A percentile compares a stretch with the other conserved stretches of the same genome.
phyloP scores from a whole-genome alignment of 2,797 vertebrate species.

The Lateolabrax maculatus region DNA sequence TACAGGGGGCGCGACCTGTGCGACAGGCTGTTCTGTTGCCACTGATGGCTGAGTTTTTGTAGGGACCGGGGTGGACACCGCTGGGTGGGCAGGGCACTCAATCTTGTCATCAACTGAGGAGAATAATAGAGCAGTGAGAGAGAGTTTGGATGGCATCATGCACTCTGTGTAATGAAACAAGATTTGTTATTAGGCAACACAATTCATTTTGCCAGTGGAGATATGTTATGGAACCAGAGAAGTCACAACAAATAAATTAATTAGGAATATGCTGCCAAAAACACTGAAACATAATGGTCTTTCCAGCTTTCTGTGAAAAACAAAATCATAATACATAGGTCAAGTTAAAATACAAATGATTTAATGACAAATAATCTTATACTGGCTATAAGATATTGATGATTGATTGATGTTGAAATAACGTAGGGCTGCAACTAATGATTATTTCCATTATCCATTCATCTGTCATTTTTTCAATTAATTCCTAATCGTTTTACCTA shows the following conservation, averaged over 20 bases:
- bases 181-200: neutral
- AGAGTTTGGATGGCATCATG: neutral
- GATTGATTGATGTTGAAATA: neutral
- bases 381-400: neutral
- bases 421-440: neutral
- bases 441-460: neutral
- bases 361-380: neutral
- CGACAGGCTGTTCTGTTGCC: constrained; percentile 40
- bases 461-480: neutral
- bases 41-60: constrained; percentile 50
- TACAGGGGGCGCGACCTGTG: constrained; percentile 32
- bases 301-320: constrained; percentile 1
- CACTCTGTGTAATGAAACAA: neutral
- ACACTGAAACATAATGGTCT: neutral
- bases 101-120: constrained; percentile 89
- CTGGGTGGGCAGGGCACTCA: constrained; percentile 62
- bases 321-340: neutral
- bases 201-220: neutral
- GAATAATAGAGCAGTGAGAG: neutral
- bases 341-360: neutral
- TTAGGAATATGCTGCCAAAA: constrained; percentile 12
- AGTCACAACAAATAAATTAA: neutral
- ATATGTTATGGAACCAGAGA: constrained; percentile 1
- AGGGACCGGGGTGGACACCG: constrained; percentile 43
- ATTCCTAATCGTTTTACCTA: neutral